Base-by-base conservation (phyloP, 2,797 vertebrate species). In the Halcyon smyrnensis region DNA sequence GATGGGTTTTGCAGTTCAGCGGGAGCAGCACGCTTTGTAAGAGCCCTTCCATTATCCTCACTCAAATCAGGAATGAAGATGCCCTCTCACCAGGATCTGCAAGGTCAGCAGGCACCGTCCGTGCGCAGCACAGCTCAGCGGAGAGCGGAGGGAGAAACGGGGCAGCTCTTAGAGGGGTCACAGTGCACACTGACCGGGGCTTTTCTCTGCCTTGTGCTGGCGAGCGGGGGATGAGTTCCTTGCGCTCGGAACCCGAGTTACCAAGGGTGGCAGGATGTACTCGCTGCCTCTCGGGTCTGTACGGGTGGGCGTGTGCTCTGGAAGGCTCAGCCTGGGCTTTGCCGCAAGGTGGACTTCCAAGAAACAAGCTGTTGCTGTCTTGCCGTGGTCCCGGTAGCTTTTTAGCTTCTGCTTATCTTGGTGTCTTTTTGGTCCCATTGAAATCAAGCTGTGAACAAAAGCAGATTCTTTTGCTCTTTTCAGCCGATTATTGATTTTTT, bases 371-470 rank as follows among this genome's bases (percentile, higher is more conserved):
- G 76, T 8, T 53, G 67, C 5, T 78, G 15, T 48, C 45, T 11
- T 57, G 39, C 76, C 5, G 0, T 50, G 0, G 70, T 12, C 67
- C 77, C 9, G 64, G 64, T 21, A n/a, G 41, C 4, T 51, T 75
- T 50, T 56, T 19, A 15, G 76, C 34, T 13, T 37, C 56, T 18
- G 1, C 57, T 19, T 5, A 28, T 45, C 18, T 43, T 14, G 8
- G n/a, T 48, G 75, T 32, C 67, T 63, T 70, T 82, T 87, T 37
- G 83, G 82, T 85, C 2, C 4, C 24, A 1, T 91, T 64, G 64
- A 63, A 77, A 65, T 94, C 90, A 80, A 91, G 84, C 95, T 89
- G 82, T 28, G 90, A 87, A 91, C 43, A 92, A 69, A 84, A 71
- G 84, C 46, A 17, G 21, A 69, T 86, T 92, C 51, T 30, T 53